Conservation (phyloP, 2,113 vertebrate genomes). For the Pachycephala philippinensis region DNA sequence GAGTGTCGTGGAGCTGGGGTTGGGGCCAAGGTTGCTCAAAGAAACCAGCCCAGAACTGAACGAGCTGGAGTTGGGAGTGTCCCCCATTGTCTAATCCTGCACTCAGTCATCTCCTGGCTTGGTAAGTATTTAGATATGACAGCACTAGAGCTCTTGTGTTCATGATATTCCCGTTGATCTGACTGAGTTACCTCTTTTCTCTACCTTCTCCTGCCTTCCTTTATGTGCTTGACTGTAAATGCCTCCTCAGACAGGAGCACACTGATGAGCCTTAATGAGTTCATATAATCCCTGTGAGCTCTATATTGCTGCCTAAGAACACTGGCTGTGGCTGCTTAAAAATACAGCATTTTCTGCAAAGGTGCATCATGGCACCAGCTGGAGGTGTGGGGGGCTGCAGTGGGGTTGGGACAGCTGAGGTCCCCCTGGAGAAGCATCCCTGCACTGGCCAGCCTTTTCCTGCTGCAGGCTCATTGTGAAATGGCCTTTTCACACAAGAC, state of each 20-base stretch:
- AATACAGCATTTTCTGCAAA: neutral
- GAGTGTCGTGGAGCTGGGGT: fast-evolving
- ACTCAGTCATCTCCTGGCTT: neutral
- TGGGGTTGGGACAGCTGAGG: neutral
- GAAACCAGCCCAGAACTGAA: neutral
- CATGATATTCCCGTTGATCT: neutral
- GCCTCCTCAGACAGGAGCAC: neutral
- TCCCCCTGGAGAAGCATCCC: neutral
- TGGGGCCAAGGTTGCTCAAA: neutral
- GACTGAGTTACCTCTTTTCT: neutral
- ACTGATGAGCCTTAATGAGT: neutral
- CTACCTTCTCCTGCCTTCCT: neutral
- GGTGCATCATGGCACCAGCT: neutral
- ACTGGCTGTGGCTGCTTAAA: neutral
- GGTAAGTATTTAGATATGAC: neutral
- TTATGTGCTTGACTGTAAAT: neutral
- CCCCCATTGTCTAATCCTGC: neutral
- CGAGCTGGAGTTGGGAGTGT: neutral
- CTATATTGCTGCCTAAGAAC: neutral
- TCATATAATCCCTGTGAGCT: neutral
- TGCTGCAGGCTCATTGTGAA: neutral
- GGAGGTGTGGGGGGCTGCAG: neutral
- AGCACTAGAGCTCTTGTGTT: neutral
- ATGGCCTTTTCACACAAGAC: neutral
- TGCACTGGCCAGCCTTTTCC: neutral